These are phyloP conservation scores for Eulemur rufifrons DNA, from an alignment of 2,113 vertebrate genomes.

Conservation along the genomic window DNA sequence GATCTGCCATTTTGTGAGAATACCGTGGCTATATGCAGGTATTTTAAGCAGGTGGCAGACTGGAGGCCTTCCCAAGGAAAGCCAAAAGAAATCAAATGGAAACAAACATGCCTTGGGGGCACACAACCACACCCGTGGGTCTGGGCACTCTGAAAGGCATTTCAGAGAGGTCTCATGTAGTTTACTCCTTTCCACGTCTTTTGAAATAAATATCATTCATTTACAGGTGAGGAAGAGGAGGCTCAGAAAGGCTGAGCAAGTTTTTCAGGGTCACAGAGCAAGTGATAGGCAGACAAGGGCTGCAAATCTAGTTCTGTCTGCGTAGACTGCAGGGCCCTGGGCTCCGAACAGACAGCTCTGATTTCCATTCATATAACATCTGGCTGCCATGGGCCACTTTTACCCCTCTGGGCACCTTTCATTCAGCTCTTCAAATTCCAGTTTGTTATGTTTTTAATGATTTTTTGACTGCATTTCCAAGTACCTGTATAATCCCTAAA, in stretches of 20 bases:
- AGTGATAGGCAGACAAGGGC: not conserved
- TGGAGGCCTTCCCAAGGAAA: not conserved
- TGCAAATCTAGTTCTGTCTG: not conserved
- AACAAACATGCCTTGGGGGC: not conserved
- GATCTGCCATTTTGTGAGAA: not conserved
- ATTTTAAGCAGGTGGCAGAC: not conserved
- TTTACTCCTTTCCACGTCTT: not conserved
- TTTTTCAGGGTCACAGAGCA: constrained; percentile 23
- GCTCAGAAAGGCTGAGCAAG: not conserved
- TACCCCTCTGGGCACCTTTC: not conserved
- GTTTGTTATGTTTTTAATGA: not conserved
- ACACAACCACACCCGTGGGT: accelerated
- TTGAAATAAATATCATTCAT: not conserved
- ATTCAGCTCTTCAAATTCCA: not conserved
- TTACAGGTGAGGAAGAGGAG: not conserved
- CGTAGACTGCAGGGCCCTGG: not conserved
- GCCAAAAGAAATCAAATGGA: not conserved
- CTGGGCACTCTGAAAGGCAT: not conserved
- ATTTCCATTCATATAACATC: not conserved
- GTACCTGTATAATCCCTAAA: constrained; percentile 22
- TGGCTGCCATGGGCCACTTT: not conserved
- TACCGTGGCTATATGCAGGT: not conserved
- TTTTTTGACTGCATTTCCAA: not conserved
- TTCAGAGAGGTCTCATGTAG: not conserved
- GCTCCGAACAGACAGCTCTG: accelerated